Evolutionary conservation across 1,140 invertebrate species (phyloP).

Genomic region (Pseudomyrmex sp.): DNA sequence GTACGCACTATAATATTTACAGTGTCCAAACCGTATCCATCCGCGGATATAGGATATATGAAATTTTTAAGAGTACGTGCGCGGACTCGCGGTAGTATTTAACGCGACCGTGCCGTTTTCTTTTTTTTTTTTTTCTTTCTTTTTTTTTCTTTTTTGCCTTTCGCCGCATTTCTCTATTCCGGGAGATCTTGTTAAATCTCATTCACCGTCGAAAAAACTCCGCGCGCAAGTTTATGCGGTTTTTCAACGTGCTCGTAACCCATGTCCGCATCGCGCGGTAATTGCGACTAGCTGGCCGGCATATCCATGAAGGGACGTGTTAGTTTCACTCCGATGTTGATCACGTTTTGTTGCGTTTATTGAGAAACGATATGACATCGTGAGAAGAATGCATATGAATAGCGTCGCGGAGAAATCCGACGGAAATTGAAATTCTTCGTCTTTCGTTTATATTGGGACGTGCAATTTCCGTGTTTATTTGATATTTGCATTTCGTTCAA

Average conservation of each 20-base stretch:
- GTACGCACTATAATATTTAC: conserved; percentile 41
- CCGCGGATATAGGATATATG: conserved; percentile 26
- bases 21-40: conserved; percentile 38
- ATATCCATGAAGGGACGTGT: conserved; percentile 28
- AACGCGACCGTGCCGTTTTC: conserved; percentile 1
- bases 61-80: conserved; percentile 51
- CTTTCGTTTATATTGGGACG: neutral
- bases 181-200: conserved; percentile 55
- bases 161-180: conserved; percentile 29
- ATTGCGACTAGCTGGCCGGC: conserved; percentile 40
- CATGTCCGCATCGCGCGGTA: conserved; percentile 36
- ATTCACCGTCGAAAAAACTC: conserved; percentile 52
- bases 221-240: conserved; percentile 34
- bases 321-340: conserved; percentile 31
- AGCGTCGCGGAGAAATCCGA: neutral
- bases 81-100: conserved; percentile 30
- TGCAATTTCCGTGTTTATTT: neutral
- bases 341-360: conserved; percentile 53
- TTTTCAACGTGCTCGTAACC: conserved; percentile 48
- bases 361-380: conserved; percentile 36
- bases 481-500: neutral
- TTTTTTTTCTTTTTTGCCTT: too few species aligned
- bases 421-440: conserved; percentile 40
- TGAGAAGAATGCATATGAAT: conserved; percentile 34
- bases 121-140: conserved; percentile 3